phyloP scores from a whole-genome alignment of 2,888 invertebrate species.

The Dicycla oo region DNA sequence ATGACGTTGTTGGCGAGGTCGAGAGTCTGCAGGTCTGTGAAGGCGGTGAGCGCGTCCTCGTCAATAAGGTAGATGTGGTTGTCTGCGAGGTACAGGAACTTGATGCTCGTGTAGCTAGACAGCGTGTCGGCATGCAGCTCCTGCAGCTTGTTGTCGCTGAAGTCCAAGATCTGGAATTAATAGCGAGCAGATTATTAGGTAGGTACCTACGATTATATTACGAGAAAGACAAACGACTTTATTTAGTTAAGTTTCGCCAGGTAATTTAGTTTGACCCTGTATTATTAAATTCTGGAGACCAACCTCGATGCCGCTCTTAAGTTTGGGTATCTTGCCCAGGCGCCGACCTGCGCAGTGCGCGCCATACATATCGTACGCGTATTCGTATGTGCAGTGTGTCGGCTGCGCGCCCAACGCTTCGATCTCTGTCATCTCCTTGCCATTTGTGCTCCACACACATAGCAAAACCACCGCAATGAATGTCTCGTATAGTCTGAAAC shows the following conservation, averaged over 20 bases:
- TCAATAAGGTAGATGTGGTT: slow-evolving; percentile 90
- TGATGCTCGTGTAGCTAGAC: slow-evolving; percentile 86
- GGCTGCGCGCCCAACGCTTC: slow-evolving; percentile 78
- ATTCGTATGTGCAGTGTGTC: slow-evolving; percentile 87
- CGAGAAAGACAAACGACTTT: neutral
- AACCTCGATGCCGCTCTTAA: slow-evolving; percentile 90
- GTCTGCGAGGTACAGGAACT: slow-evolving; percentile 90
- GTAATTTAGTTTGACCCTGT: neutral
- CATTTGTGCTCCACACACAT: slow-evolving; percentile 63
- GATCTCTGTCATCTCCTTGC: slow-evolving; percentile 81
- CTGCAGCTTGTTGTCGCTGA: slow-evolving; percentile 89
- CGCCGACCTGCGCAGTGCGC: slow-evolving; percentile 88
- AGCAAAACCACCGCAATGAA: slow-evolving; percentile 68
- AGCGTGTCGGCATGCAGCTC: slow-evolving; percentile 87
- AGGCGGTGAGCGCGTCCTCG: slow-evolving; percentile 87
- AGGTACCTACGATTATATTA: neutral
- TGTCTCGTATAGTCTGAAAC: slow-evolving; percentile 74
- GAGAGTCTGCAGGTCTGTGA: slow-evolving; percentile 88
- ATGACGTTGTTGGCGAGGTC: slow-evolving; percentile 90
- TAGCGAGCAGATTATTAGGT: neutral
- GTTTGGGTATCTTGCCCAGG: slow-evolving; percentile 85
- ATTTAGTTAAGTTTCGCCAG: neutral
- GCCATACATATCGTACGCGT: slow-evolving; percentile 88
- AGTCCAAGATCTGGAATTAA: slow-evolving; percentile 89
- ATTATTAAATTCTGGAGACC: neutral